Conservation (phyloP, 2,797 vertebrate genomes). For the Cephalopachus bancanus region DNA sequence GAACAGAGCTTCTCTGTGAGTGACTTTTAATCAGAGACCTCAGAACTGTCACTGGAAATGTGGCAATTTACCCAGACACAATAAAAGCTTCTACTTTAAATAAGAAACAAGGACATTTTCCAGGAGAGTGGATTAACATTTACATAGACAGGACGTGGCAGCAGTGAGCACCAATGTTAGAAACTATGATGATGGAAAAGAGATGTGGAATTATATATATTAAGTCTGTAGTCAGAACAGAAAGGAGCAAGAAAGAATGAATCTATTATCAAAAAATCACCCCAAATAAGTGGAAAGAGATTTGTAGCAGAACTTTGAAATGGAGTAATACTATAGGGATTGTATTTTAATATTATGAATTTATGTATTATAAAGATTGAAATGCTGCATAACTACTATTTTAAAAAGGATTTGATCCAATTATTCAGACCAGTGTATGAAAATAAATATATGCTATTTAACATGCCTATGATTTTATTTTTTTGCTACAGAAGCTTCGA, state of each 20-base stretch:
- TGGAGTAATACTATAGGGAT: background rate
- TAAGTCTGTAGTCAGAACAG: background rate
- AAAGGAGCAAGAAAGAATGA: background rate
- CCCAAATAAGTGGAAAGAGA: background rate
- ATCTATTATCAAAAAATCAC: background rate
- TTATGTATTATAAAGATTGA: background rate
- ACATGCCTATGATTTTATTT: background rate
- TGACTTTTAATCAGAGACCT: background rate
- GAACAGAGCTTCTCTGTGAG: background rate
- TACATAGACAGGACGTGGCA: background rate
- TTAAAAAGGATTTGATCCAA: background rate
- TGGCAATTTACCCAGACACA: background rate
- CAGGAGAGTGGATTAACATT: background rate
- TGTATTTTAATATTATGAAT: background rate
- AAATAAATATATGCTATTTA: slow-evolving; percentile 12
- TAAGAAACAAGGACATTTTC: background rate
- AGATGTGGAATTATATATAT: background rate
- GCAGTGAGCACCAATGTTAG: background rate
- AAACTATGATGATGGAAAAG: background rate
- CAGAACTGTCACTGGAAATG: background rate
- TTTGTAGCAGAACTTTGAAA: background rate
- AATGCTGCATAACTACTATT: background rate
- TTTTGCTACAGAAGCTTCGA: background rate
- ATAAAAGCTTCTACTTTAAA: slow-evolving; percentile 35
- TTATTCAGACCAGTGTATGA: background rate